Conservation (phyloP, 2,797 vertebrate species). For the Poeciliopsis paucimaculata region DNA sequence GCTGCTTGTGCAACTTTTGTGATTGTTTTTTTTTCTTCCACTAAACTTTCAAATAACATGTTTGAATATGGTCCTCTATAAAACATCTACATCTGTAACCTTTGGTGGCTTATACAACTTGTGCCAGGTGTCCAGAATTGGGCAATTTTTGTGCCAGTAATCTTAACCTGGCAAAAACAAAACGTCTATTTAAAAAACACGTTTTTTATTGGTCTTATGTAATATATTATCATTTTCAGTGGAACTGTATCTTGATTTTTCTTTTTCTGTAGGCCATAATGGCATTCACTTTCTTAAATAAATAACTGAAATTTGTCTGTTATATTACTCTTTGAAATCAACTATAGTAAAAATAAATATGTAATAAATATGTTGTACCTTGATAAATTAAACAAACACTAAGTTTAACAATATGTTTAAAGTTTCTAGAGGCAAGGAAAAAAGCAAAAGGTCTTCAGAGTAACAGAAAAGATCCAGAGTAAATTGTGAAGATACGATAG, state of each 20-base stretch:
- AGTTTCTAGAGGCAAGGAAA: conserved; percentile 63
- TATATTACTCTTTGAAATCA: neutral
- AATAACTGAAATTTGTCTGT: neutral
- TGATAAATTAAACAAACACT: conserved; percentile 5
- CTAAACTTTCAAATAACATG: neutral
- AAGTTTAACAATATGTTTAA: conserved; percentile 10
- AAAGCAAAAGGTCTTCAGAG: conserved; percentile 24
- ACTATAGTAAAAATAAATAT: neutral
- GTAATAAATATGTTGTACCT: neutral
- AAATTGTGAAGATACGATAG: neutral
- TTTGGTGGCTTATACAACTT: neutral
- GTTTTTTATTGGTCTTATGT: neutral
- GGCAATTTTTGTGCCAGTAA: neutral
- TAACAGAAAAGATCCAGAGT: conserved; percentile 24
- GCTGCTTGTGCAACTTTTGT: neutral
- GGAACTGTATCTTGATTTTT: neutral
- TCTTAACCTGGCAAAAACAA: neutral
- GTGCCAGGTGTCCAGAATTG: neutral
- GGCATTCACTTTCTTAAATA: neutral
- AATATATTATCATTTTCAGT: neutral
- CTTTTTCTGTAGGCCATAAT: neutral
- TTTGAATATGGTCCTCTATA: neutral
- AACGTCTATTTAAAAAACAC: neutral
- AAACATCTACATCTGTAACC: neutral
- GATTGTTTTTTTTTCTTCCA: neutral